A percentile compares a stretch with the other conserved stretches of the same genome.
Evolutionary conservation across 1,140 invertebrate genomes (phyloP).

Genomic region (Agrypnia vestita): DNA sequence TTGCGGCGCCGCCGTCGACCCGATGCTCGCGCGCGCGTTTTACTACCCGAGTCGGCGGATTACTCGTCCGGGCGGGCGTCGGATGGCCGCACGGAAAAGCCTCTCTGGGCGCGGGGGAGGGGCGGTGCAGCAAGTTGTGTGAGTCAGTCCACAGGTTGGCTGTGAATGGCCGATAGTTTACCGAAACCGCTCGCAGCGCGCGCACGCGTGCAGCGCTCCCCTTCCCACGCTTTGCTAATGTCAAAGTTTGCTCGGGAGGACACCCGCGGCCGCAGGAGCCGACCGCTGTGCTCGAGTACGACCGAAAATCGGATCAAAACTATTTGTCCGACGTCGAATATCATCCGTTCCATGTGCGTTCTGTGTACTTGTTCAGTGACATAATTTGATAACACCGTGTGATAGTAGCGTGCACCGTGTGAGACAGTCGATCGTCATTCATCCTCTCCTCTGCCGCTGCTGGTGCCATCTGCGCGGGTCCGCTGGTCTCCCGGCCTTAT

Average conservation of each 20-base stretch:
- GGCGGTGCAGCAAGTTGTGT: conserved; percentile 14
- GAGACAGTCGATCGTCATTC: neutral
- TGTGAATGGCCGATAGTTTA: conserved; percentile 41
- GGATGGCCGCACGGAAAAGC: conserved; percentile 22
- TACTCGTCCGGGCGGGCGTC: neutral
- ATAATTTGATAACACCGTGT: conserved; percentile 21
- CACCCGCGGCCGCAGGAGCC: neutral
- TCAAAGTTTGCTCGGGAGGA: conserved; percentile 49
- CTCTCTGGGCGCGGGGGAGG: conserved; percentile 12
- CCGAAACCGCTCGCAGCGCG: conserved; percentile 24
- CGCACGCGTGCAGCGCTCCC: conserved; percentile 13
- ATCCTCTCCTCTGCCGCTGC: neutral
- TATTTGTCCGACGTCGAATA: neutral
- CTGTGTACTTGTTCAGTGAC: conserved; percentile 35
- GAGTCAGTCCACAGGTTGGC: conserved; percentile 31
- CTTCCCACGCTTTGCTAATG: conserved; percentile 45
- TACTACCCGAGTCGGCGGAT: neutral
- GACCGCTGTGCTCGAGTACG: conserved; percentile 24
- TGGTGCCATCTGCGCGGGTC: conserved; percentile 4
- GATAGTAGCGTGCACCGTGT: conserved; percentile 8
- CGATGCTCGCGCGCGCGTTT: neutral
- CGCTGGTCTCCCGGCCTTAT: conserved; percentile 1
- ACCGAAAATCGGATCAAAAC: conserved; percentile 1
- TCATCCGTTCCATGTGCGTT: conserved; percentile 13
- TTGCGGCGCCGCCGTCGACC: neutral